Conservation (phyloP, 2,888 invertebrate species). For the Lymantria dispar region DNA sequence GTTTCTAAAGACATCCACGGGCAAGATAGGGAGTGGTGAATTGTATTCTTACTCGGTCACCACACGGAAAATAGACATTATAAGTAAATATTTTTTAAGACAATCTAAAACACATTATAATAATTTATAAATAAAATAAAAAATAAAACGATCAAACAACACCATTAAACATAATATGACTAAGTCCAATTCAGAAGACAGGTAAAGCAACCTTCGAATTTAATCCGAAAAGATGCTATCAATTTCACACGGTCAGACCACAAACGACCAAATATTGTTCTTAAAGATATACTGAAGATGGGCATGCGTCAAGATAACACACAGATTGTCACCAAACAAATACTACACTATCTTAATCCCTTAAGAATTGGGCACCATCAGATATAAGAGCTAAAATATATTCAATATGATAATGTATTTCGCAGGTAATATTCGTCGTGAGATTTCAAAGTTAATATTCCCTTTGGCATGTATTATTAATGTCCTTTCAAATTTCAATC, state of each 20-base stretch:
- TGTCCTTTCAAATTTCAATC: background rate
- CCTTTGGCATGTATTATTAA: background rate
- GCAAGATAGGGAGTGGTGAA: no score
- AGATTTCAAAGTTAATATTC: background rate
- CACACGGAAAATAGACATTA: no score
- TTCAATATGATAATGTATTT: conserved; percentile 4
- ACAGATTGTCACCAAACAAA: conserved; percentile 51
- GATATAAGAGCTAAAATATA: conserved; percentile 25
- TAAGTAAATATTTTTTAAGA: no score
- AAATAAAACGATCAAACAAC: background rate
- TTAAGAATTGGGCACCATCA: conserved; percentile 28
- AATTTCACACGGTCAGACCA: conserved; percentile 25
- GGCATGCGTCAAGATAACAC: conserved; percentile 51
- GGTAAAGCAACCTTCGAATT: background rate
- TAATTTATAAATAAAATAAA: background rate
- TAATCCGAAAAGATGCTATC: conserved; percentile 13
- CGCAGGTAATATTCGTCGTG: background rate
- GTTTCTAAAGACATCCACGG: no score
- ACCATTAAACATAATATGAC: background rate
- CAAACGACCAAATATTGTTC: conserved; percentile 64
- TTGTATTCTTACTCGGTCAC: no score
- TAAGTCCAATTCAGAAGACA: background rate
- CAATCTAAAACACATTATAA: no score
- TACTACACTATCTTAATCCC: conserved; percentile 55
- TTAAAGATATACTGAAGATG: conserved; percentile 46